phyloP scores from a whole-genome alignment of 2,888 invertebrate species.

The Drosophila flavopinicola region DNA sequence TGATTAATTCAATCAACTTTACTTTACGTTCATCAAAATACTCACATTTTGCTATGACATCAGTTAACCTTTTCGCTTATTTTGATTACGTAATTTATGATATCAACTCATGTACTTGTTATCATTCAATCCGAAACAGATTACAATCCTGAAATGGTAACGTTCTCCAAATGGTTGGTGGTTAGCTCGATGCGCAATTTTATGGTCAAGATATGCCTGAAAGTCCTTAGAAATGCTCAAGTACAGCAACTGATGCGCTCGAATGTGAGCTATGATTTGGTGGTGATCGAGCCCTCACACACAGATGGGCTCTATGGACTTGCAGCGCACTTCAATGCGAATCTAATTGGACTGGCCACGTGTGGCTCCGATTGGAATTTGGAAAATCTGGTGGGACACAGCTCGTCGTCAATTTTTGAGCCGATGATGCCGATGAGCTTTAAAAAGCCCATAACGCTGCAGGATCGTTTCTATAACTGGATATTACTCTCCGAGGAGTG shows the following conservation, averaged over 20 bases:
- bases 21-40: too few species aligned
- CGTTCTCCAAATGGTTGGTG: constrained; percentile 19
- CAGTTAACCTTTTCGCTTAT: too few species aligned
- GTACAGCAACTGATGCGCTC: constrained; percentile 71
- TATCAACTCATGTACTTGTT: too few species aligned
- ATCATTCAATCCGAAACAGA: not conserved
- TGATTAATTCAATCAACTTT: too few species aligned
- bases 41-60: too few species aligned
- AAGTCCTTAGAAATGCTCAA: constrained; percentile 43
- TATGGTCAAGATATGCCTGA: constrained; percentile 23
- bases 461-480: constrained; percentile 79
- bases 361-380: constrained; percentile 69
- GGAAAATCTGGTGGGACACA: constrained; percentile 69
- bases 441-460: constrained; percentile 70
- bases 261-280: constrained; percentile 79
- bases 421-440: constrained; percentile 60
- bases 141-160: too few species aligned
- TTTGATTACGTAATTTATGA: too few species aligned
- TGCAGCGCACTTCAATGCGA: constrained; percentile 73
- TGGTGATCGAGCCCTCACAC: constrained; percentile 78
- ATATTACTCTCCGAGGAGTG: constrained; percentile 59
- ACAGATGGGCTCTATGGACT: constrained; percentile 81
- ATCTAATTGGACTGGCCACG: constrained; percentile 70
- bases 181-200: constrained; percentile 14
- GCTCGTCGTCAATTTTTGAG: constrained; percentile 70